Conservation (phyloP, 2,888 invertebrate species). For the Cremastinae sp. region DNA sequence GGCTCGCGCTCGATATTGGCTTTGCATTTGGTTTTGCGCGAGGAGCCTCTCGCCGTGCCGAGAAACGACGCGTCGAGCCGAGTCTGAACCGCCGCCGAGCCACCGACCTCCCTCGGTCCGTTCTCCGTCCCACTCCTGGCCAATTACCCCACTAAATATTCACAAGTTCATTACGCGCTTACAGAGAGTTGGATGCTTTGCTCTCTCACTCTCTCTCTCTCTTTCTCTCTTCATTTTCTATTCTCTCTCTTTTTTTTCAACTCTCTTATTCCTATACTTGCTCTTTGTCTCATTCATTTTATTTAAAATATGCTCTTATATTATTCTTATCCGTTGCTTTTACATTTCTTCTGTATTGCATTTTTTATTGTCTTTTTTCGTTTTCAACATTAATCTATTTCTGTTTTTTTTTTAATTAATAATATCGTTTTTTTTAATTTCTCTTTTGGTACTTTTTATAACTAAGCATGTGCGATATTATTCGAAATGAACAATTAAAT, state of each 20-base stretch:
- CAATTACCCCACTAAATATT: conserved; percentile 79
- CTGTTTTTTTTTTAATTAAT: no score
- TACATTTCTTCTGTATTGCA: no score
- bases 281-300: conserved; percentile 27
- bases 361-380: no score
- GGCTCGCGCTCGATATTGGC: conserved; percentile 72
- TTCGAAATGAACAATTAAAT: no score
- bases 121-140: conserved; percentile 70
- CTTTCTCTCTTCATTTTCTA: conserved; percentile 48
- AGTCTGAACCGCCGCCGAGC: conserved; percentile 44
- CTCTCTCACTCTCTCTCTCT: conserved; percentile 57
- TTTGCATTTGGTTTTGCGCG: conserved; percentile 72
- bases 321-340: conserved; percentile 56
- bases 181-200: conserved; percentile 61
- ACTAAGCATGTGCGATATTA: no score
- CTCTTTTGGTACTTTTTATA: no score
- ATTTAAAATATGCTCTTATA: not conserved
- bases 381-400: no score
- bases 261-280: conserved; percentile 49
- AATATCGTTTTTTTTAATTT: no score
- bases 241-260: conserved; percentile 61
- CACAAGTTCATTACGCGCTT: conserved; percentile 75
- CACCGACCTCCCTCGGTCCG: conserved; percentile 14
- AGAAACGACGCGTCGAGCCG: conserved; percentile 57
- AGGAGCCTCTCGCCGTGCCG: conserved; percentile 66